Evolutionary conservation across 2,888 invertebrate genomes (phyloP), one percentile per base, ranked within the genome.

Genomic region (Megastigmus dorsalis): DNA sequence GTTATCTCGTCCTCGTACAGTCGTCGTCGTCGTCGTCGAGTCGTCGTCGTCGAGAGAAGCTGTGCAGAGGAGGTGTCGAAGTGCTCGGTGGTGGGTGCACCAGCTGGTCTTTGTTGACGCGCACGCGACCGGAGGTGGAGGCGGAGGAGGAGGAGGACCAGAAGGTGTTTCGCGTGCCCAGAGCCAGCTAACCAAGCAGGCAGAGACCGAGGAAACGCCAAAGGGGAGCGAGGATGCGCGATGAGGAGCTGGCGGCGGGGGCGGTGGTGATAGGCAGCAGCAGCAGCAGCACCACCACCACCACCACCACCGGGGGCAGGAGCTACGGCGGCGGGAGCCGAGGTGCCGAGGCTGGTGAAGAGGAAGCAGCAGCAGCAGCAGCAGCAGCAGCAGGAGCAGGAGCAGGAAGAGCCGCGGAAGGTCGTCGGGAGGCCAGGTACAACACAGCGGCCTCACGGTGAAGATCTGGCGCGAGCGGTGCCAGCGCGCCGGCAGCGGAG

Each of bases 391-490:
- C 75, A 71, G 72, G 74, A 73, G 78, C 74, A 36, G 57, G 30
- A 6, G 68, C 66, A 77, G 60, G 70, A 59, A 28, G 73, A 38
- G 74, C 75, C 45, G 50, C 28, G 10, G n/a, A n/a, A n/a, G n/a
- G 55, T 50, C 28, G 66, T 60, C 77, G 71, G 71, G 67, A 73
- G 71, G 70, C 48, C 75, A 67, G 38, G 45, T n/a, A 20, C 18
- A 28, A 10, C 10, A 26, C 45, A 38, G 71, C 68, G 68, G 84
- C 89, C 89, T 90, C 90, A 89, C 90, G 90, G 90, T 90, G 90
- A 90, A 89, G 90, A 90, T 90, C 90, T 90, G 91, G 90, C 90
- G 90, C 89, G 90, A 90, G 89, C 89, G 89, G 88, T 87, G 88
- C 88, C 88, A 89, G 88, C 89, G 90, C 89, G 90, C 90, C 90